These are phyloP conservation scores for Remorina albescens DNA, from an alignment of 2,797 vertebrate species.

Conservation along the genomic window DNA sequence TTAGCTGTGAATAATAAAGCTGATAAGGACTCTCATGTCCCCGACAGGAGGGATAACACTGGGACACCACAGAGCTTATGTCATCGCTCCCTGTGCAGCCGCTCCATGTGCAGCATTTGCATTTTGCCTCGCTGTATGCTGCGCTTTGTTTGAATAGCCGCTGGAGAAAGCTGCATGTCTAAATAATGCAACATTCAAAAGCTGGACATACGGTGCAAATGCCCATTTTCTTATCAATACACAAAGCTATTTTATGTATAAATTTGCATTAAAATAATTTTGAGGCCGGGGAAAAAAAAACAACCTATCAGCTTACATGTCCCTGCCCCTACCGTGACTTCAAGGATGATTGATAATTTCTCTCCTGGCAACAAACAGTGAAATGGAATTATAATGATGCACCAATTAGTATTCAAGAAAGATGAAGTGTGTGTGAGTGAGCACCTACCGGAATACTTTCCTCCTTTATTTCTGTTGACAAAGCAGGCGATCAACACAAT, in stretches of 20 bases:
- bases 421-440: slow-evolving; percentile 34
- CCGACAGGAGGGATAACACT: slow-evolving; percentile 59
- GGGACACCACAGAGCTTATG: slow-evolving; percentile 63
- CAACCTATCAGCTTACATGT: slow-evolving; percentile 38
- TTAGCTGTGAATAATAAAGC: slow-evolving; percentile 77
- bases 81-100: slow-evolving; percentile 55
- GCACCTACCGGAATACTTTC: slow-evolving; percentile 96
- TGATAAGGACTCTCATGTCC: slow-evolving; percentile 60
- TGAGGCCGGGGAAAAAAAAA: slow-evolving; percentile 12
- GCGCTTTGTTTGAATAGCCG: slow-evolving; percentile 56
- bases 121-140: slow-evolving; percentile 60
- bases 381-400: slow-evolving; percentile 65
- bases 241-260: slow-evolving; percentile 35
- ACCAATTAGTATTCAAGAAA: slow-evolving; percentile 63
- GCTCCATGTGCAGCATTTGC: slow-evolving; percentile 59
- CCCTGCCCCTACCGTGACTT: slow-evolving; percentile 46
- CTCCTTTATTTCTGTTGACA: slow-evolving; percentile 97
- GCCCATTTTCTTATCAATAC: slow-evolving; percentile 59
- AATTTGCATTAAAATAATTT: slow-evolving; percentile 69
- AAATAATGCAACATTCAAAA: slow-evolving; percentile 64
- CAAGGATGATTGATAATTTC: slow-evolving; percentile 61
- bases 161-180: slow-evolving; percentile 38
- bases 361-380: slow-evolving; percentile 49
- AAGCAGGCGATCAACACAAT: slow-evolving; percentile 94
- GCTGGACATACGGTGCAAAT: slow-evolving; percentile 42